Conservation (phyloP, 2,113 vertebrate species). For the Diglossa brunneiventris region DNA sequence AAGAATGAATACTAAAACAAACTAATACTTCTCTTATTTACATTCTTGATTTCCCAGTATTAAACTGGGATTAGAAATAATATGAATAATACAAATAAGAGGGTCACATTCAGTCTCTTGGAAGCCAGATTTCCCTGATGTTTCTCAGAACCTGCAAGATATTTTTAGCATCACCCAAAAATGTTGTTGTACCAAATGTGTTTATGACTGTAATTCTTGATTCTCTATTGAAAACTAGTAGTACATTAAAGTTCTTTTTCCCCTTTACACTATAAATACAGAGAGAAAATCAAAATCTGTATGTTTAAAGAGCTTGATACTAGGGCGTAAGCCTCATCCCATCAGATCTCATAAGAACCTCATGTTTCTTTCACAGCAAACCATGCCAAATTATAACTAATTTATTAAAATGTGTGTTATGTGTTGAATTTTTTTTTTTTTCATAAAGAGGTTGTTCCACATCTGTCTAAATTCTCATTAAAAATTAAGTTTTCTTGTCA, state of each 20-base stretch:
- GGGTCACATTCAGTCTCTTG: not conserved
- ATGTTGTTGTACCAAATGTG: not conserved
- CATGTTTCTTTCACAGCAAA: not conserved
- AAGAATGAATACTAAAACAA: not conserved
- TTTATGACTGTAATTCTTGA: not conserved
- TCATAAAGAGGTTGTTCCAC: not conserved
- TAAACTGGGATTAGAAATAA: not conserved
- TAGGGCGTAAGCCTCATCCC: not conserved
- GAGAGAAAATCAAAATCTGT: not conserved
- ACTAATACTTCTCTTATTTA: not conserved
- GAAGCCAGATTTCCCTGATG: not conserved
- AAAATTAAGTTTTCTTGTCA: not conserved
- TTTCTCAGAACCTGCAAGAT: not conserved
- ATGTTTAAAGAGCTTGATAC: not conserved
- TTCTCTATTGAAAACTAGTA: not conserved
- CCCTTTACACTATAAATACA: not conserved
- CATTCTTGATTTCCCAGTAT: not conserved
- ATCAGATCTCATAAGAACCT: not conserved
- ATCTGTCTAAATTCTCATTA: not conserved
- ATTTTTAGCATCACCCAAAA: not conserved
- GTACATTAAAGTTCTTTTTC: not conserved
- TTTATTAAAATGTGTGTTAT: not conserved
- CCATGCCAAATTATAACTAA: not conserved
- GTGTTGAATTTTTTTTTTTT: not conserved
- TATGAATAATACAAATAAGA: not conserved